phyloP scores from a whole-genome alignment of 2,797 vertebrate genomes.

The Mareca penelope region DNA sequence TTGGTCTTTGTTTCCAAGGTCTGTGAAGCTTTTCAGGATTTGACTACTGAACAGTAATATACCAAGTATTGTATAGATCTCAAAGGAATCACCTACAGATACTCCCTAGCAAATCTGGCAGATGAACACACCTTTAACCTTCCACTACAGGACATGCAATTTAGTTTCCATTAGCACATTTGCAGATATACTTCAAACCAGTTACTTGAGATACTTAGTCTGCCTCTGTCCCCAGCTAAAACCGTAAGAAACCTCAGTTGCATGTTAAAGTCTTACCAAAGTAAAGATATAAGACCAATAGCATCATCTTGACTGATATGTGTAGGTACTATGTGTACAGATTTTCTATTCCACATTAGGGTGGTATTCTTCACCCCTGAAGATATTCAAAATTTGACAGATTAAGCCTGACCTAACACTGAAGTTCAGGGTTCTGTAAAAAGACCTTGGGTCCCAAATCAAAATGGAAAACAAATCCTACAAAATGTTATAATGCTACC shows the following conservation, averaged over 20 bases:
- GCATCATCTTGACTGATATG: not conserved
- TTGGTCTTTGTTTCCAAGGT: not conserved
- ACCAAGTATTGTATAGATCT: not conserved
- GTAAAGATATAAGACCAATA: not conserved
- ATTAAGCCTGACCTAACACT: not conserved
- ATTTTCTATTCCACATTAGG: not conserved
- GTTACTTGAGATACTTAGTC: not conserved
- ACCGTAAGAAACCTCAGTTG: not conserved
- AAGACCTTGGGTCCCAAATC: not conserved
- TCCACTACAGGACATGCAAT: not conserved
- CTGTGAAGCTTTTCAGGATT: not conserved
- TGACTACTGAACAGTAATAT: not conserved
- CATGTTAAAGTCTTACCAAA: not conserved
- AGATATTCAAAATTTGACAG: not conserved
- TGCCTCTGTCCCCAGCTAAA: not conserved
- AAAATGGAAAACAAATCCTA: not conserved
- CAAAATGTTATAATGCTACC: not conserved
- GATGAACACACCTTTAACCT: not conserved
- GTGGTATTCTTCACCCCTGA: not conserved
- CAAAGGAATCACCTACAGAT: not conserved
- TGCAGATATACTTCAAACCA: not conserved
- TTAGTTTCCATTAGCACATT: not conserved
- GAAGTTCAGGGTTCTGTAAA: not conserved
- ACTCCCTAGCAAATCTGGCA: not conserved
- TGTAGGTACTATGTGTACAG: accelerated